Base-by-base conservation (phyloP, 30 jellyfish, hydroid and myxozoan species). In the Cassiopea andromeda region DNA sequence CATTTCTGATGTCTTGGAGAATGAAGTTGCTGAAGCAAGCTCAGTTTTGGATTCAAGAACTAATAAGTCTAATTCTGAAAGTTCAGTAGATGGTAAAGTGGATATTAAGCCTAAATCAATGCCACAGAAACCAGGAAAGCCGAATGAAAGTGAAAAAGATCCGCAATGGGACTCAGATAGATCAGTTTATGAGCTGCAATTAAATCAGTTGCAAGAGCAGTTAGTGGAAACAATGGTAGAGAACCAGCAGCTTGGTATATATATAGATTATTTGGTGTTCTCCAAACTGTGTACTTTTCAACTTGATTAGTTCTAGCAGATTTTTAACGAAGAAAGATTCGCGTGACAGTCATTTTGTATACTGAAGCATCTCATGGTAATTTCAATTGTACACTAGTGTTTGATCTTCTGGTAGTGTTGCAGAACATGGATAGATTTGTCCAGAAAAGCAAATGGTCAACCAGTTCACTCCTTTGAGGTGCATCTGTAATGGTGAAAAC, bases 221-320 rank as follows among this genome's bases (percentile, higher is more conserved):
- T 87, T 94, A 7, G 98, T 94, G 38, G 98, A 97, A 60, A 84
- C 98, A 7, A 94, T 94, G 97, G 93, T 94, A 44, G 98, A 94
- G 57, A 94, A 94, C 83, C 98, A 94, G 81, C 91, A 94, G n/a
- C 93, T 90, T 48, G 97, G 98, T 94, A 77, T 57, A 49, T 17
- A 70, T 1, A 70, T 14, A 18, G 5, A 2, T 50, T 50, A 50
- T 50, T n/a, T n/a, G n/a, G 64, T 9, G 5, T 50, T 50, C 64
- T 43, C 44, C 0, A 45, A 74, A 74, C n/a, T n/a, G n/a, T n/a
- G n/a, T n/a, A n/a, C n/a, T n/a, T n/a, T n/a, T n/a, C n/a, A n/a
- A n/a, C n/a, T n/a, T n/a, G n/a, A n/a, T n/a, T n/a, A n/a, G n/a
- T n/a, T n/a, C n/a, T n/a, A n/a, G n/a, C n/a, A n/a, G n/a, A n/a